A percentile compares a stretch with the other conserved stretches of the same genome.
Conservation (phyloP, 2,888 invertebrate genomes). For the Bimastos eiseni region DNA sequence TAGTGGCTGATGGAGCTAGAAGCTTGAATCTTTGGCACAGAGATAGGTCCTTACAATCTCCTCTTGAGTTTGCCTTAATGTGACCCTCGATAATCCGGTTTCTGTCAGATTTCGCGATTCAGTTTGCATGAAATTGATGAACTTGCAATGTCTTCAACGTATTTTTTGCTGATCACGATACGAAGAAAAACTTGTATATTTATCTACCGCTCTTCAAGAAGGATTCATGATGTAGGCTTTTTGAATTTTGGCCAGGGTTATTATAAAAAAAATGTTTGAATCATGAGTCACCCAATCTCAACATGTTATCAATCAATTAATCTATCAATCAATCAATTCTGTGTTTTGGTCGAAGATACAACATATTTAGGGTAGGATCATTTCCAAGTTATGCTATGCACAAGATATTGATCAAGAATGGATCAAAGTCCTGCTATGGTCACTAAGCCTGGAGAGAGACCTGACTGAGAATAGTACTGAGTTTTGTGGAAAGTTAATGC, state of each 20-base stretch:
- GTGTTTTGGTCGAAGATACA: no score
- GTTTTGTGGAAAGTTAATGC: not conserved
- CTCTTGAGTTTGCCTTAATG: not conserved
- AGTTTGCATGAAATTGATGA: constrained; percentile 13
- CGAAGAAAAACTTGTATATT: not conserved
- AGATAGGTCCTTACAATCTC: not conserved
- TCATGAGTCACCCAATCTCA: not conserved
- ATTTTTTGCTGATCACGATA: not conserved
- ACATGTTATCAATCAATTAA: no score
- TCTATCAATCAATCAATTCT: no score
- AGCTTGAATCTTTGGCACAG: not conserved
- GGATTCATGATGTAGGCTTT: not conserved
- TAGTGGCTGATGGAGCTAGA: not conserved
- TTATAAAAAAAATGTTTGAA: not conserved
- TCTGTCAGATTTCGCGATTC: not conserved
- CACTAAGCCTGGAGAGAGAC: not conserved
- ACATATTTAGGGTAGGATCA: no score
- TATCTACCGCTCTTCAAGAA: not conserved
- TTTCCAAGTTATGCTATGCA: no score
- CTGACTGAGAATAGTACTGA: not conserved
- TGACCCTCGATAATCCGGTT: not conserved
- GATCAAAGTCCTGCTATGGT: no score
- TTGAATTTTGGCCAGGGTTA: not conserved
- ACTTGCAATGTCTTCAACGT: not conserved
- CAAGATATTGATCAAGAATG: no score